Evolutionary conservation across 1,140 invertebrate species (phyloP).

Genomic region (Drosophila equinoxialis): DNA sequence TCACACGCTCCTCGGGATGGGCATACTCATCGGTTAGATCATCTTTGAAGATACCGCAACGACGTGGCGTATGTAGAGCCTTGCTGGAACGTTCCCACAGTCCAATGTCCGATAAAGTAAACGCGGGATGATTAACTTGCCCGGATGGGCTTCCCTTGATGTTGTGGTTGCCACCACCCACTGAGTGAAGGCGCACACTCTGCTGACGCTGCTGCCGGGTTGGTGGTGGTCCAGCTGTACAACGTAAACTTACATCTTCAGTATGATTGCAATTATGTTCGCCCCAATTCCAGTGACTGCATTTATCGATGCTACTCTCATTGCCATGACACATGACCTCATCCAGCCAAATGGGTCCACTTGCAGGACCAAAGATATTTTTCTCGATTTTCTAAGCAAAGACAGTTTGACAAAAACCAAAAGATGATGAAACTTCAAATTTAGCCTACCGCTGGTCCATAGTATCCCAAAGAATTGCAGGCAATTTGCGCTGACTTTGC

Average conservation of each 20-base stretch:
- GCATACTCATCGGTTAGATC: constrained; percentile 64
- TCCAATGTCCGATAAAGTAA: constrained; percentile 53
- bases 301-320: constrained; percentile 86
- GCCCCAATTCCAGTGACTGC: constrained; percentile 88
- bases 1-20: constrained; percentile 84
- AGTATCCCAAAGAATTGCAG: constrained; percentile 86
- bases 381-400: constrained; percentile 58
- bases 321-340: constrained; percentile 88
- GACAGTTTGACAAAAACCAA: too few species aligned
- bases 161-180: not conserved
- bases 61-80: constrained; percentile 55
- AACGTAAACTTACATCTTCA: constrained; percentile 89
- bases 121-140: not conserved
- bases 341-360: constrained; percentile 90
- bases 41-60: constrained; percentile 73
- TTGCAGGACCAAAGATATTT: constrained; percentile 82
- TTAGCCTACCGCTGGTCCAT: constrained; percentile 83
- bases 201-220: constrained; percentile 20
- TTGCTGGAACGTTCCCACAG: constrained; percentile 73
- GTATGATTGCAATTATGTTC: constrained; percentile 88
- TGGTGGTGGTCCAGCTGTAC: constrained; percentile 57
- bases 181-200: constrained; percentile 25
- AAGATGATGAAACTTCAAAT: not conserved
- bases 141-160: not conserved
- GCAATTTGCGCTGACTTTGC: constrained; percentile 87